These are phyloP conservation scores for Chloropsis cyanopogon DNA, from an alignment of 2,113 vertebrate genomes.

Conservation along the genomic window DNA sequence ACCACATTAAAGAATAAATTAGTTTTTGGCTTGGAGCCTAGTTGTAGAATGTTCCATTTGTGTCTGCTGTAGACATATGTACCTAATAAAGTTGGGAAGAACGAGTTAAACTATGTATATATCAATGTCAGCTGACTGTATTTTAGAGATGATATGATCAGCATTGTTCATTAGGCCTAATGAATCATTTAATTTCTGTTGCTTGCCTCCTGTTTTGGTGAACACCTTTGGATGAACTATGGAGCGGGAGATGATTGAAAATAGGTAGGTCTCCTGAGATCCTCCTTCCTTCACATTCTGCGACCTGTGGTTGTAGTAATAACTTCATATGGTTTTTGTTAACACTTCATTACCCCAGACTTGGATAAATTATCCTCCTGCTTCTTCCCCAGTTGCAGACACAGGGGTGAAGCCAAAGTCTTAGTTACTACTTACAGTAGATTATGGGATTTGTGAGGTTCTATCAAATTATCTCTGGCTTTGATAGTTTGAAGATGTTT, in stretches of 20 bases:
- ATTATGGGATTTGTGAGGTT: constrained; percentile 77
- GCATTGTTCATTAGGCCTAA: constrained; percentile 75
- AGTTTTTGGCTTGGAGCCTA: constrained; percentile 82
- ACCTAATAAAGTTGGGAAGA: constrained; percentile 82
- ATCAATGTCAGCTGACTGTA: constrained; percentile 66
- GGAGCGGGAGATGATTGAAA: constrained; percentile 60
- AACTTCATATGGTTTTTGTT: constrained; percentile 82
- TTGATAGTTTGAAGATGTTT: constrained; percentile 72
- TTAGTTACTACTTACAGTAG: constrained; percentile 72
- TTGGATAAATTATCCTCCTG: constrained; percentile 78
- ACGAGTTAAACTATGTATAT: constrained; percentile 75
- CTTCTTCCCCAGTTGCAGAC: constrained; percentile 71
- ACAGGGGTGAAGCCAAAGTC: constrained; percentile 63
- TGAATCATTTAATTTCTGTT: constrained; percentile 66
- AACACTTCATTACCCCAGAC: constrained; percentile 82
- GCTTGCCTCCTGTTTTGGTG: constrained; percentile 62
- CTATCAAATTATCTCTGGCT: constrained; percentile 74
- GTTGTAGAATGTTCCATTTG: constrained; percentile 78
- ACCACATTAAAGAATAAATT: constrained; percentile 87
- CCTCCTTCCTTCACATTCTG: constrained; percentile 66
- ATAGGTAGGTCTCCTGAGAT: constrained; percentile 68
- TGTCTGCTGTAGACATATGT: constrained; percentile 82
- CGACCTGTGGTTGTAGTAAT: constrained; percentile 76
- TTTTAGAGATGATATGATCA: constrained; percentile 68
- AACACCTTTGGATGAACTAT: constrained; percentile 65